Evolutionary conservation across 2,113 vertebrate genomes (phyloP).

Genomic region (Hippopotamus amphibius): DNA sequence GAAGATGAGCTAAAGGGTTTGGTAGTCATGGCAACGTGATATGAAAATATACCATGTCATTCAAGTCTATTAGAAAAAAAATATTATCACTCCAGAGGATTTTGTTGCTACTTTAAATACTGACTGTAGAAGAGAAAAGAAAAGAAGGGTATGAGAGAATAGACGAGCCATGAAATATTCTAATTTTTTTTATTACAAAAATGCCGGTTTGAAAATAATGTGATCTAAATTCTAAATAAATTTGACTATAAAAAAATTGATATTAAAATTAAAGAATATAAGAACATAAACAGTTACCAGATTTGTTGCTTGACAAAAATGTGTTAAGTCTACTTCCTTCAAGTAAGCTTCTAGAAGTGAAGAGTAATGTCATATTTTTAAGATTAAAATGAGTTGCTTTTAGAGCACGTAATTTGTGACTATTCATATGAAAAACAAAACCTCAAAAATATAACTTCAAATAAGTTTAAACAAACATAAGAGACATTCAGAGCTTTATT

Average conservation of each 20-base stretch:
- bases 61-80: conserved; percentile 74
- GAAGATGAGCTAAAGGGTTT: conserved; percentile 67
- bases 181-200: conserved; percentile 49
- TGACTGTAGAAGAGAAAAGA: conserved; percentile 14
- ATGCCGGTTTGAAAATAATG: conserved; percentile 37
- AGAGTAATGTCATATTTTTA: conserved; percentile 17
- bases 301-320: not conserved
- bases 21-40: conserved; percentile 79
- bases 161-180: not conserved
- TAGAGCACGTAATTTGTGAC: conserved; percentile 1
- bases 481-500: not conserved
- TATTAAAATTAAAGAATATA: conserved; percentile 29
- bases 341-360: conserved; percentile 9
- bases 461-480: conserved; percentile 26
- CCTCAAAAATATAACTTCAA: not conserved
- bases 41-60: conserved; percentile 76
- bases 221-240: conserved; percentile 39
- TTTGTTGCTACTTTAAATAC: conserved; percentile 68
- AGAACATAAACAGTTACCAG: conserved; percentile 50
- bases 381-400: conserved; percentile 48
- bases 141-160: not conserved
- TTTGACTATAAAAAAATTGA: conserved; percentile 33
- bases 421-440: conserved; percentile 54
- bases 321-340: conserved; percentile 1
- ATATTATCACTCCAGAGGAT: conserved; percentile 65